Conservation (phyloP, 2,888 invertebrate genomes). For the Flexamia atlantica region DNA sequence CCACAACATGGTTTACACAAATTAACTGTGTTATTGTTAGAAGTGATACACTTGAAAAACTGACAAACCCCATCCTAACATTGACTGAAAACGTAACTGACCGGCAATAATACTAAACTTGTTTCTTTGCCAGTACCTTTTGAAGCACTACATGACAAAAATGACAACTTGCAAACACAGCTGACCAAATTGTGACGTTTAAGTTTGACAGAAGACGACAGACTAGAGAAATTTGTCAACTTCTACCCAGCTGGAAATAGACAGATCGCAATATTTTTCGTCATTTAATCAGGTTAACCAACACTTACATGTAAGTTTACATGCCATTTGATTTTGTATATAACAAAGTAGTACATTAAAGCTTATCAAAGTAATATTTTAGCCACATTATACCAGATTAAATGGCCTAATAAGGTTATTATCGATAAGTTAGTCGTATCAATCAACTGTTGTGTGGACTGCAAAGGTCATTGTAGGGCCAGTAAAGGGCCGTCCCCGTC, state of each 20-base stretch:
- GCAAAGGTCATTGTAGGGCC: no score
- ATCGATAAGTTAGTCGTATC: no score
- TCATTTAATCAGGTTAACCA: neutral
- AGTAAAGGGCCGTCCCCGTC: no score
- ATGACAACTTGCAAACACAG: neutral
- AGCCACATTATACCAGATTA: no score
- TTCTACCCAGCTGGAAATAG: neutral
- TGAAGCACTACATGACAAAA: neutral
- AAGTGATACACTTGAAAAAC: neutral
- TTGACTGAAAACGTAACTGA: neutral
- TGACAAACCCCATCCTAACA: neutral
- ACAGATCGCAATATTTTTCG: neutral
- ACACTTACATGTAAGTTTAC: no score
- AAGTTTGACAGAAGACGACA: neutral
- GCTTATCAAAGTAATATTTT: no score
- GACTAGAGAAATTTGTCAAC: neutral
- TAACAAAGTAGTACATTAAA: no score
- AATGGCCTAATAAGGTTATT: no score
- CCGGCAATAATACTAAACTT: neutral
- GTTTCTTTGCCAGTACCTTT: no score
- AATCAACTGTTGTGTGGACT: no score
- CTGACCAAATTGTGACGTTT: no score
- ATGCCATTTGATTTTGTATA: no score
- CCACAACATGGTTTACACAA: neutral
- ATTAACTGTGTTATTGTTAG: constrained; percentile 15